Conservation (phyloP, 2,888 invertebrate species). For the Paralinhomoeus sp. region DNA sequence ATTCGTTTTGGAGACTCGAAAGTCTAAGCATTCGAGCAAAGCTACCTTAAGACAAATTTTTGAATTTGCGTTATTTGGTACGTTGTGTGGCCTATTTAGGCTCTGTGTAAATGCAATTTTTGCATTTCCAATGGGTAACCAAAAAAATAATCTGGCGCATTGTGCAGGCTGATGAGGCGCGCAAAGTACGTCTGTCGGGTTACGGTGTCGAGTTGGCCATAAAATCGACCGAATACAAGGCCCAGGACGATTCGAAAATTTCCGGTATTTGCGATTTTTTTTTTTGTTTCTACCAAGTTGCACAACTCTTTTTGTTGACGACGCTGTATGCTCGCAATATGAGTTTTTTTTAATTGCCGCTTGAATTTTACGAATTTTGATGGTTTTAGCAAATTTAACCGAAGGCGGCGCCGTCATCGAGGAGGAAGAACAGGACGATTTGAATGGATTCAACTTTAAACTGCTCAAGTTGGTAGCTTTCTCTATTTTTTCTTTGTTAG, state of each 20-base stretch:
- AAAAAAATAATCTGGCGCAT: too few relatives aligned
- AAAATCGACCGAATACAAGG: conserved; percentile 96
- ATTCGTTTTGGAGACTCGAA: too few relatives aligned
- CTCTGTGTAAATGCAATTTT: neutral
- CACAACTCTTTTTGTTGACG: too few relatives aligned
- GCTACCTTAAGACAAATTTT: too few relatives aligned
- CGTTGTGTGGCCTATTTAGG: neutral
- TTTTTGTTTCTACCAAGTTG: too few relatives aligned
- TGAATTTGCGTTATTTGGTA: neutral
- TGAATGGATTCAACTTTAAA: conserved; percentile 71
- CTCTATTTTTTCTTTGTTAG: neutral
- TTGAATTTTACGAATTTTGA: too few relatives aligned
- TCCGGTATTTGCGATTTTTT: conserved; percentile 17
- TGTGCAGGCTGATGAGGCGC: neutral
- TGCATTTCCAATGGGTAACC: neutral
- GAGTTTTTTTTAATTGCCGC: too few relatives aligned
- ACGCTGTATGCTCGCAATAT: too few relatives aligned
- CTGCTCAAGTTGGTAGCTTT: conserved; percentile 41
- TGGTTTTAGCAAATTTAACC: conserved; percentile 1
- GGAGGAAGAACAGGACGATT: conserved; percentile 40
- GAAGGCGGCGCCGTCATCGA: conserved; percentile 8
- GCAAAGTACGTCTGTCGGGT: conserved; percentile 57
- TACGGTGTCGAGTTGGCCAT: conserved; percentile 95
- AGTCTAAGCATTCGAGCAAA: too few relatives aligned
- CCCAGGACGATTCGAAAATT: conserved; percentile 59